Base-by-base conservation (phyloP, 2,797 vertebrate genomes). In the Lateolabrax maculatus region DNA sequence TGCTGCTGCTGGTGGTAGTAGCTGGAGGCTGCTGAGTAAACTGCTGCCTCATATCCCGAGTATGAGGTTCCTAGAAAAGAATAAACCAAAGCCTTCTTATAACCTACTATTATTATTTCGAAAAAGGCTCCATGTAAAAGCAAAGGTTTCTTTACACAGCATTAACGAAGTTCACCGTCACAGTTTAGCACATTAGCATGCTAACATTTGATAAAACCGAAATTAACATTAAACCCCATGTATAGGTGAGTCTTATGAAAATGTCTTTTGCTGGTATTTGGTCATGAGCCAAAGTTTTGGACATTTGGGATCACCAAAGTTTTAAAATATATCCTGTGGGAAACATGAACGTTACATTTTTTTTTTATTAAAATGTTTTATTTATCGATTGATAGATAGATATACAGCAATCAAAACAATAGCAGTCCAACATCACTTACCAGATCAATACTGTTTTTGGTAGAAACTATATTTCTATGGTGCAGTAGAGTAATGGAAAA, bases 1-100 rank as follows among this genome's bases (percentile, higher is more conserved):
- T n/a, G 94, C 68, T 97, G 96, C 44, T 98, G 97, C 76, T 98
- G 97, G 63, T 99, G 98, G 89, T 99, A 99, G 90, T 99, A 99
- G 79, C 94, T 98, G 1, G 98, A 99, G 36, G 98, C 98, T 61
- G 98, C 98, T 0, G 98, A 99, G 95, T 99, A 99, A 57, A 99
- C 98, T 3, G 98, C 98, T 8, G 98, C 98, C 93, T 99, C 98
- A 75, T 99, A 99, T 81, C 98, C 98, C 0, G 98, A 98, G 87
- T 99, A 99, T 4, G 98, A 97, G 0, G 98, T 96, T 92, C 98
- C 98, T 99, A 91, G 27, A 78, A 86, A 55, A 89, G 53, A 39
- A 89, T 82, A 41, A 18, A 37, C 1, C 1, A 52, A 19, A 2
- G 2, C 1, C 0, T 0, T 15, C 16, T 61, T 29, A 46, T 39